Conservation (phyloP, 2,113 vertebrate species). For the Tetrax tetrax region DNA sequence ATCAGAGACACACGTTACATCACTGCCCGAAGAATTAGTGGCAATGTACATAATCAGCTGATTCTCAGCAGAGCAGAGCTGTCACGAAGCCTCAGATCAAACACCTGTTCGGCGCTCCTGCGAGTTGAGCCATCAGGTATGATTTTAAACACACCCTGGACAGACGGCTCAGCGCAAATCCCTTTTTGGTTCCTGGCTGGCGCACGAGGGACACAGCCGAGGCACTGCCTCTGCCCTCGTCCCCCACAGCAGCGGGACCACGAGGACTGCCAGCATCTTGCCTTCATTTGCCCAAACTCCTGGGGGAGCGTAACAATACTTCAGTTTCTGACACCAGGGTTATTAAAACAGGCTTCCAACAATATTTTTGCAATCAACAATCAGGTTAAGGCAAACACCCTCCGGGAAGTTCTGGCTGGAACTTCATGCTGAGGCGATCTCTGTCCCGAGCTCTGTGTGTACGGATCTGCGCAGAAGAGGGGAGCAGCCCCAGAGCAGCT, state of each 20-base stretch:
- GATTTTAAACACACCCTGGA: not conserved
- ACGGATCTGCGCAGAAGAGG: not conserved
- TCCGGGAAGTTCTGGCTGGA: conserved; percentile 28
- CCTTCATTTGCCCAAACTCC: not conserved
- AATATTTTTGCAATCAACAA: not conserved
- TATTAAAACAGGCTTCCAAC: not conserved
- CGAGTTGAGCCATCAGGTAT: not conserved
- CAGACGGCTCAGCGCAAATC: not conserved
- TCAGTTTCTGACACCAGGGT: not conserved
- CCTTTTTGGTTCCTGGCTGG: accelerated
- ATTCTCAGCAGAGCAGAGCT: not conserved
- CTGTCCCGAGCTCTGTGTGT: not conserved
- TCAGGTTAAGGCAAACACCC: not conserved
- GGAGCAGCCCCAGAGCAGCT: not conserved
- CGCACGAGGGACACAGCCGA: not conserved
- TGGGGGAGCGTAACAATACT: not conserved
- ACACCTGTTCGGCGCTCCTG: not conserved
- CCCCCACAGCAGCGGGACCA: not conserved
- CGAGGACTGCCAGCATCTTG: not conserved
- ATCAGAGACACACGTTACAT: not conserved
- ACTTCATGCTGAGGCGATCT: not conserved
- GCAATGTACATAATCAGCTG: not conserved
- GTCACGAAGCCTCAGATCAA: not conserved
- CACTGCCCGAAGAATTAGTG: not conserved
- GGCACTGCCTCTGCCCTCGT: not conserved